phyloP scores from a whole-genome alignment of 2,797 vertebrate species.

The Galagoides demidoff region DNA sequence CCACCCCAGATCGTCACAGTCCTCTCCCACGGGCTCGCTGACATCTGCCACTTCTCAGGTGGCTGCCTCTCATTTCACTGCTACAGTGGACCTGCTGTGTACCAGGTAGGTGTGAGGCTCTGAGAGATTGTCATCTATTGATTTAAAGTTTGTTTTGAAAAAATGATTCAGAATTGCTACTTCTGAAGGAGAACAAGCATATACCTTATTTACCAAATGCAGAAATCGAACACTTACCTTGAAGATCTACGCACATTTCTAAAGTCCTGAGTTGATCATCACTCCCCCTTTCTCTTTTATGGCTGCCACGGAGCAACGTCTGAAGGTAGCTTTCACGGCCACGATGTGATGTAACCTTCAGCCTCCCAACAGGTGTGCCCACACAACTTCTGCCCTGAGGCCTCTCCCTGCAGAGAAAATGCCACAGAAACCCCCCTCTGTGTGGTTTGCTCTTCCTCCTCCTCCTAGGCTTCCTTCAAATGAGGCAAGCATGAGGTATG shows the following conservation, averaged over 20 bases:
- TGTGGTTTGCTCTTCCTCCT: background rate
- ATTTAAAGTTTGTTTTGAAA: background rate
- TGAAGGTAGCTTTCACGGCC: background rate
- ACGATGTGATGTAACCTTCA: fast-evolving
- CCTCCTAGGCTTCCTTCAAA: background rate
- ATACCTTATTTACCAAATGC: background rate
- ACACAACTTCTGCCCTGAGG: background rate
- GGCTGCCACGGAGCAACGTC: background rate
- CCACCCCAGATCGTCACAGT: background rate
- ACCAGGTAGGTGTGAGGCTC: background rate
- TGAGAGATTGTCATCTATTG: background rate
- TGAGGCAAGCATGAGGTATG: conserved; percentile 3
- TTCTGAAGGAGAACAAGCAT: background rate
- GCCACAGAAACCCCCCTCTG: background rate
- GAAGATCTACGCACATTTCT: background rate
- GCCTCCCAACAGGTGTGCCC: background rate
- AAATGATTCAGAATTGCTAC: background rate
- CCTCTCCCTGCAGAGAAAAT: background rate
- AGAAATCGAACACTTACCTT: background rate
- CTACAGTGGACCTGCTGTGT: background rate
- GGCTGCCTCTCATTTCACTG: background rate
- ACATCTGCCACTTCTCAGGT: background rate
- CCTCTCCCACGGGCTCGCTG: background rate
- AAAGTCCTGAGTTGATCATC: background rate
- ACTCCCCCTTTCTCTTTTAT: background rate